Conservation (phyloP, 2,888 invertebrate species). For the Diabrotica balteata region DNA sequence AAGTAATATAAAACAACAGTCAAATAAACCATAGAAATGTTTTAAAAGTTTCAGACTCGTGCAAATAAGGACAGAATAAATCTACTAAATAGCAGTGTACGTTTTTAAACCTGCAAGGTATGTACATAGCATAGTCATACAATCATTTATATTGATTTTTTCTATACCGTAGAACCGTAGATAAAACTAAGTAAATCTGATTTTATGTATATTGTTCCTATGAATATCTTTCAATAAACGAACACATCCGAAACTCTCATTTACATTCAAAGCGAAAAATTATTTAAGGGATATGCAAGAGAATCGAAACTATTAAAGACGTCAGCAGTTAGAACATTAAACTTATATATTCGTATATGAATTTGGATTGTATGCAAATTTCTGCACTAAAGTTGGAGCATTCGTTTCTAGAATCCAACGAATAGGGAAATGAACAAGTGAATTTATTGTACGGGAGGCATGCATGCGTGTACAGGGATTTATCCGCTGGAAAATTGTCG, state of each 20-base stretch:
- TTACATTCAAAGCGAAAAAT: background rate
- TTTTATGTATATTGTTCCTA: too few relatives aligned
- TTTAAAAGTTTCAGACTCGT: too few relatives aligned
- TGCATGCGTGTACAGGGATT: conserved; percentile 48
- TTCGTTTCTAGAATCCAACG: conserved; percentile 47
- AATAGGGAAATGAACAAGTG: conserved; percentile 49
- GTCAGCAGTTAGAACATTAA: conserved; percentile 47
- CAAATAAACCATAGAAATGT: too few relatives aligned
- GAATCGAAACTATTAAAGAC: conserved; percentile 52
- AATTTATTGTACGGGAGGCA: conserved; percentile 50
- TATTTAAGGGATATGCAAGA: conserved; percentile 35
- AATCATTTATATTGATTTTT: too few relatives aligned
- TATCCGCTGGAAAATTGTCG: conserved; percentile 43
- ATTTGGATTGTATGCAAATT: conserved; percentile 52
- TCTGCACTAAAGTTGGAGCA: conserved; percentile 49
- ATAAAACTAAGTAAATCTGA: too few relatives aligned
- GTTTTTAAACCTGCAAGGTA: too few relatives aligned
- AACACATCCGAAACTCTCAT: background rate
- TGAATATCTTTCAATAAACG: background rate
- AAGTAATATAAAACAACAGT: too few relatives aligned
- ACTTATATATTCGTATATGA: conserved; percentile 49
- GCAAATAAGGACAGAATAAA: too few relatives aligned
- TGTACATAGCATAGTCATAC: too few relatives aligned
- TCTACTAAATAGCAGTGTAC: too few relatives aligned
- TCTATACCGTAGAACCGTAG: too few relatives aligned